Conservation (phyloP, 2,888 invertebrate genomes). For the Hemicrepidius hirtus region DNA sequence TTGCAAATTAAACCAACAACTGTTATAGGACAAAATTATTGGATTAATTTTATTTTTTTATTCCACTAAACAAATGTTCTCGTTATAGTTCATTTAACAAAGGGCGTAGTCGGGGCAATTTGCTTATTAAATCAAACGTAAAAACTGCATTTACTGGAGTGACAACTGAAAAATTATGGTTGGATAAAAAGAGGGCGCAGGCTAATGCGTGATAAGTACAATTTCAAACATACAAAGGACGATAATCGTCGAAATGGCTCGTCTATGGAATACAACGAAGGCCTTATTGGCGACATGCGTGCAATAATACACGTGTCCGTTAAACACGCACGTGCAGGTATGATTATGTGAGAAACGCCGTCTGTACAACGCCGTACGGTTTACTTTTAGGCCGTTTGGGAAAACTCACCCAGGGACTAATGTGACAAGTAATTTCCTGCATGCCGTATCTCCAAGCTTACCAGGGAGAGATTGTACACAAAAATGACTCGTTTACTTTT, state of each 20-base stretch:
- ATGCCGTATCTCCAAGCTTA: slow-evolving; percentile 53
- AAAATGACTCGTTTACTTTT: slow-evolving; percentile 50
- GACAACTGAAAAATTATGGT: slow-evolving; percentile 49
- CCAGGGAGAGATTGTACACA: slow-evolving; percentile 46
- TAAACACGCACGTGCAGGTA: slow-evolving; percentile 58
- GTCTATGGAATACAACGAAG: slow-evolving; percentile 43
- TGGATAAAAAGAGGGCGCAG: slow-evolving; percentile 40
- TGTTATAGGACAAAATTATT: too few relatives aligned
- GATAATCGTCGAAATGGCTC: slow-evolving; percentile 50
- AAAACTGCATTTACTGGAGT: slow-evolving; percentile 44
- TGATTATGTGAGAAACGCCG: slow-evolving; percentile 47
- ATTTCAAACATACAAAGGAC: slow-evolving; percentile 44
- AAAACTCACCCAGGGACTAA: slow-evolving; percentile 50
- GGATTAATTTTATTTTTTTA: too few relatives aligned
- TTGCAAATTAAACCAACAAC: too few relatives aligned
- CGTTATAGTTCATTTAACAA: slow-evolving; percentile 42
- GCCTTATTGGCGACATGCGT: slow-evolving; percentile 47
- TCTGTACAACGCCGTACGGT: slow-evolving; percentile 49
- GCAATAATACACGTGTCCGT: slow-evolving; percentile 54
- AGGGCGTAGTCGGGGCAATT: slow-evolving; percentile 50
- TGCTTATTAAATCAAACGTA: slow-evolving; percentile 55
- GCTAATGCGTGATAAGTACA: slow-evolving; percentile 52
- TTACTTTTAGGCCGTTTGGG: slow-evolving; percentile 37
- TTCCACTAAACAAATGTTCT: neutral
- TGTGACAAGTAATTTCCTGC: slow-evolving; percentile 58